phyloP scores from a whole-genome alignment of 2,888 invertebrate species.

The Podabrus alpinus region DNA sequence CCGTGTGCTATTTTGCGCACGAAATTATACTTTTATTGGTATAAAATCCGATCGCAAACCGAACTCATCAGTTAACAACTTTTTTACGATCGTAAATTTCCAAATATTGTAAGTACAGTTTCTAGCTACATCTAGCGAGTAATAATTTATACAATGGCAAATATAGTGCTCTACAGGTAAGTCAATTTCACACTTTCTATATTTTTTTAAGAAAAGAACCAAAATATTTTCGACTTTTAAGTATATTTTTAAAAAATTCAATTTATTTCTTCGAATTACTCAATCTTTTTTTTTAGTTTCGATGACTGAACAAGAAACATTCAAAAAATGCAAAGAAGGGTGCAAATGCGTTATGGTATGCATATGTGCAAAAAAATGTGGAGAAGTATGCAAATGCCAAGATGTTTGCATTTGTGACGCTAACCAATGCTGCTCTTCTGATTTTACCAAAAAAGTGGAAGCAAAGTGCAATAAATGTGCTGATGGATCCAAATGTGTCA shows the following conservation, averaged over 20 bases:
- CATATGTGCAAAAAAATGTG: not conserved
- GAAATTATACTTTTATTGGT: not conserved
- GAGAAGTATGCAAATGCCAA: not conserved
- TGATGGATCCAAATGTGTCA: not conserved
- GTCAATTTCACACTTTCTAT: too few species aligned
- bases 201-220: too few species aligned
- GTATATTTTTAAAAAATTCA: too few species aligned
- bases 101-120: not conserved
- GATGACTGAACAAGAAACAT: not conserved
- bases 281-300: not conserved
- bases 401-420: not conserved
- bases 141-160: not conserved
- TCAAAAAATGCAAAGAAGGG: not conserved
- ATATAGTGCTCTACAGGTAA: not conserved
- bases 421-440: not conserved
- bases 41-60: not conserved
- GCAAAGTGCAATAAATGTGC: not conserved
- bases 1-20: conserved; percentile 2
- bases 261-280: too few species aligned
- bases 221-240: too few species aligned
- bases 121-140: not conserved
- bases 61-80: not conserved
- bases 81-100: not conserved
- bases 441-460: not conserved
- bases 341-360: not conserved